Percentiles rank a stretch among this genome's conserved stretches.
Conservation (phyloP, 2,888 invertebrate genomes). For the Hedychridium roseum region DNA sequence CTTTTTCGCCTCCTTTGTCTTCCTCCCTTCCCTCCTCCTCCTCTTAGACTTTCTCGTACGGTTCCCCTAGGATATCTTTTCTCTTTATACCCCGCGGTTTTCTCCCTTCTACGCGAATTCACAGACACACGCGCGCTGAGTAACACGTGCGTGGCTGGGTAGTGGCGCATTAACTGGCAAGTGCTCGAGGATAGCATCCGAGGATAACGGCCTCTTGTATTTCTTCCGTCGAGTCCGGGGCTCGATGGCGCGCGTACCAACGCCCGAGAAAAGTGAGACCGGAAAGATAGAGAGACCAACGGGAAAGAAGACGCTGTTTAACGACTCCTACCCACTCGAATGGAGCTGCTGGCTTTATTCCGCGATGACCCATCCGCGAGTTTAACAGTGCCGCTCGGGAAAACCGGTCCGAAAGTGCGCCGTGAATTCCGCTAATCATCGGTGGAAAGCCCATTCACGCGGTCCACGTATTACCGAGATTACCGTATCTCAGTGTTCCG, state of each 20-base stretch:
- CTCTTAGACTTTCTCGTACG: background rate
- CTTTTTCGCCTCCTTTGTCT: background rate
- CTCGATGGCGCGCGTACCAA: background rate
- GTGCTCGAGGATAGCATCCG: slow-evolving; percentile 22
- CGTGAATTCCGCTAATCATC: no score
- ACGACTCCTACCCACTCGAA: no score
- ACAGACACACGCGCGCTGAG: slow-evolving; percentile 7
- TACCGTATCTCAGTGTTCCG: no score
- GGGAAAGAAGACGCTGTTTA: no score
- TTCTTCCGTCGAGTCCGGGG: slow-evolving; percentile 16
- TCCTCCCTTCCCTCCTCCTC: background rate
- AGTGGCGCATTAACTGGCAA: slow-evolving; percentile 27
- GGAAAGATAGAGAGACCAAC: slow-evolving; percentile 1
- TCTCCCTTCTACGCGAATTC: slow-evolving; percentile 17
- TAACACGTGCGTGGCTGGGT: background rate
- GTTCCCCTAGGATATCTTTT: slow-evolving; percentile 8
- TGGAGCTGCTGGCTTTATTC: no score
- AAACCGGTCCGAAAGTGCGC: no score
- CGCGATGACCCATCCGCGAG: no score
- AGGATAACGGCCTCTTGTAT: slow-evolving; percentile 26
- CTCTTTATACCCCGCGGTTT: slow-evolving; percentile 13
- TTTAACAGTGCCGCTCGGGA: no score
- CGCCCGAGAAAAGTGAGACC: slow-evolving; percentile 6
- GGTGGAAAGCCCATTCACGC: no score
- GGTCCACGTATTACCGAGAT: no score